phyloP scores from a whole-genome alignment of 2,888 invertebrate species.

The Limnephilus rhombicus region DNA sequence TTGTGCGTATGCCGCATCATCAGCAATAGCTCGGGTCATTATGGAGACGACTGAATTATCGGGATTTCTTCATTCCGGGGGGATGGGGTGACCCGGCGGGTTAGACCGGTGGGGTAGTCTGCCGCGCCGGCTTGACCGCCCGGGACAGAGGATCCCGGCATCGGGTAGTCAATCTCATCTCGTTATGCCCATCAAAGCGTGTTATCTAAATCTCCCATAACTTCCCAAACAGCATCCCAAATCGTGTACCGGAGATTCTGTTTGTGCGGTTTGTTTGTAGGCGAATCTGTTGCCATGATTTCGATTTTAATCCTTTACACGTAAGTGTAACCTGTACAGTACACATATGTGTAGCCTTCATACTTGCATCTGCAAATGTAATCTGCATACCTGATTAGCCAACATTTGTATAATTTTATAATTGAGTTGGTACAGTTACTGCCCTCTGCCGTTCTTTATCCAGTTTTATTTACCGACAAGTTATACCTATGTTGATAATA shows the following conservation, averaged over 20 bases:
- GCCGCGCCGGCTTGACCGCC: not conserved
- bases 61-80: not conserved
- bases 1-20: not conserved
- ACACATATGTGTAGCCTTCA: no score
- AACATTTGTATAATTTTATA: no score
- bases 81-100: not conserved
- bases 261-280: not conserved
- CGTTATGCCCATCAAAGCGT: constrained; percentile 48
- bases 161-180: constrained; percentile 41
- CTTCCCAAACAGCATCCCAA: constrained; percentile 25
- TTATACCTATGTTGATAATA: no score
- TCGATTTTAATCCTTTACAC: no score
- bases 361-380: no score
- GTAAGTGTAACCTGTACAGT: no score
- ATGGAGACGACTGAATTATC: not conserved
- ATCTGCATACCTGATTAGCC: no score
- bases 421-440: no score
- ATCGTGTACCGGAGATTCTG: not conserved
- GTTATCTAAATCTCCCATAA: constrained; percentile 56
- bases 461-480: no score
- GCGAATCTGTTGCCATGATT: not conserved
- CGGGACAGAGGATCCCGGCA: not conserved
- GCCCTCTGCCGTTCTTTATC: no score
- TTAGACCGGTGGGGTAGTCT: not conserved
- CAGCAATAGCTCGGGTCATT: not conserved